These are phyloP conservation scores for Phoeniculus purpureus DNA, from an alignment of 2,797 vertebrate species.

Conservation along the genomic window DNA sequence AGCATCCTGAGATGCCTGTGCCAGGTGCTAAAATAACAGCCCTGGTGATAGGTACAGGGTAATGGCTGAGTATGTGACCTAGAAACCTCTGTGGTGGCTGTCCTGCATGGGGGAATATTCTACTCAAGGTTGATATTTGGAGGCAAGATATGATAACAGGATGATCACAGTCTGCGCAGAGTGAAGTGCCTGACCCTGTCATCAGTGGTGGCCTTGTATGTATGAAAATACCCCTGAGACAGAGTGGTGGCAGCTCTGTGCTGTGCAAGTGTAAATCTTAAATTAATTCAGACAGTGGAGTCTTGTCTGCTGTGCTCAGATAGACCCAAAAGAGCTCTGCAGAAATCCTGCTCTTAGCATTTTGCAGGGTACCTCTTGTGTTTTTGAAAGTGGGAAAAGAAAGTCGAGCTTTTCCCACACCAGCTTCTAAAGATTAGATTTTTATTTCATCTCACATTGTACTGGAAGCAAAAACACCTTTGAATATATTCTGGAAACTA, in stretches of 20 bases:
- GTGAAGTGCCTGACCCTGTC: not conserved
- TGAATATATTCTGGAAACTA: not conserved
- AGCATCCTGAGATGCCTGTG: not conserved
- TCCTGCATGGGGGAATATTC: not conserved
- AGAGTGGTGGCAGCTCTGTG: not conserved
- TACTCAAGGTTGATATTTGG: not conserved
- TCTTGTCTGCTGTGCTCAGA: not conserved
- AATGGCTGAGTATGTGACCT: not conserved
- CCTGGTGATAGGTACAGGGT: not conserved
- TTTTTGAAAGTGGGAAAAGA: not conserved
- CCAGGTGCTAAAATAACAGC: not conserved
- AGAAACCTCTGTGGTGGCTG: not conserved
- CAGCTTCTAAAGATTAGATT: not conserved
- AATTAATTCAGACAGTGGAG: slow-evolving; percentile 25
- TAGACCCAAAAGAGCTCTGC: not conserved
- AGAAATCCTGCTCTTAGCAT: not conserved
- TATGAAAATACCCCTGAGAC: slow-evolving; percentile 33
- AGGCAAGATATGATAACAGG: not conserved
- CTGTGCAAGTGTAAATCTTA: slow-evolving; percentile 16
- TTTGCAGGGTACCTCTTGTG: not conserved
- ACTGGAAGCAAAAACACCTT: not conserved
- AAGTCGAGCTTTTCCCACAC: not conserved
- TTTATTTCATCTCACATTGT: not conserved
- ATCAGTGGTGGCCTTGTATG: fast-evolving
- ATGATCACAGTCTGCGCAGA: not conserved